Base-by-base conservation (phyloP, 1,140 invertebrate genomes). In the Ridgeia piscesae region DNA sequence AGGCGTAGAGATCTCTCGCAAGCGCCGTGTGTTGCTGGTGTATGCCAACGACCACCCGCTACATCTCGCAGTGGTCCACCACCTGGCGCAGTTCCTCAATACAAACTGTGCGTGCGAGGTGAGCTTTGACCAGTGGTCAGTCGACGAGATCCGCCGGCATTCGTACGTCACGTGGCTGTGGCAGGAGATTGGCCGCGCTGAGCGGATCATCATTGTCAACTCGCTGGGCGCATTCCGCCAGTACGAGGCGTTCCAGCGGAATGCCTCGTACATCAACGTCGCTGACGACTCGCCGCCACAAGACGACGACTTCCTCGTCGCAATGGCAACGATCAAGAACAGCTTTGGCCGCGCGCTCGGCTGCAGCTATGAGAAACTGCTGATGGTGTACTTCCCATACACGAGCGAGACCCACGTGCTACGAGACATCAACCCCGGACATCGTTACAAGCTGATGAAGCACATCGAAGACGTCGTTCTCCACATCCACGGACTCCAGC, bases 401-500 rank as follows among this genome's bases (percentile, higher is more conserved):
- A 91, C 89, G 21, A 34, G 89, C 35, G 34, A 34, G 89, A 17
- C 14, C 21, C 35, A 35, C 11, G 35, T 91, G 14, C 34, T 34
- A 17, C 34, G n/a, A 0, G 89, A 34, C 89, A 42, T 91, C 89
- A 34, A 91, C 89, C 35, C 89, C 89, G 89, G 89, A 8, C 34
- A 42, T 35, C 34, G 34, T 0, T 91, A 91, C 89, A 42, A 35
- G 14, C 27, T 91, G 4, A 91, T 91, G 89, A 91, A 91, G 4
- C 34, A 91, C 89, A 91, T 91, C n/a, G 89, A 91, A 27, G 89
- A 91, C 33, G 34, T 91, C 34, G 34, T 91, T 9, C n/a, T 91
- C 31, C 34, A 42, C 89, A 9, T 91, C n/a, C 89, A 91, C 21
- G 34, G 35, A 27, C 89, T 91, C 17, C 58, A 77, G 58, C 58